Conservation (phyloP, 1,140 invertebrate species). For the Hycleus phaleratus region DNA sequence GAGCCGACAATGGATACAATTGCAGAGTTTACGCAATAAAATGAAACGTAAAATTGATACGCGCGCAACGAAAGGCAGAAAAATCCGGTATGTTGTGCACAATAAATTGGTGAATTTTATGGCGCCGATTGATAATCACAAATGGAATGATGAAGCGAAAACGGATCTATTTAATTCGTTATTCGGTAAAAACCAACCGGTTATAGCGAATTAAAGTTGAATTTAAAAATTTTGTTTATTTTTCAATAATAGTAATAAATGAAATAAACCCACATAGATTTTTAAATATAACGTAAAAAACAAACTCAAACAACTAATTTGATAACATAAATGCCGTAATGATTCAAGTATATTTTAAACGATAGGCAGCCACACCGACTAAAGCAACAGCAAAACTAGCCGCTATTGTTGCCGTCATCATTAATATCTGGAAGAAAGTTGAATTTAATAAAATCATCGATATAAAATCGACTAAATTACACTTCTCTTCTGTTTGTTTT, state of each 20-base stretch:
- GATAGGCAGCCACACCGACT: constrained; percentile 51
- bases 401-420: constrained; percentile 48
- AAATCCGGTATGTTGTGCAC: constrained; percentile 84
- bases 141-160: constrained; percentile 72
- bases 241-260: too few relatives aligned
- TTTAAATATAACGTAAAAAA: too few relatives aligned
- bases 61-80: constrained; percentile 85
- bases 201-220: too few relatives aligned
- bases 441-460: background rate
- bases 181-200: constrained; percentile 51
- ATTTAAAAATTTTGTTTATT: too few relatives aligned
- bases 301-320: too few relatives aligned
- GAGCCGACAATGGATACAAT: constrained; percentile 77
- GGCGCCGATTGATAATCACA: constrained; percentile 64
- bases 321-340: too few relatives aligned
- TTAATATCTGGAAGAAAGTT: constrained; percentile 42
- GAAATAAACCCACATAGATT: too few relatives aligned
- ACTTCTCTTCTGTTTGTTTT: background rate
- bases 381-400: constrained; percentile 51
- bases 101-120: constrained; percentile 90
- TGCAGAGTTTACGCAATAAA: constrained; percentile 84
- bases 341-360: constrained; percentile 42
- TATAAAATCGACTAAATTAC: constrained; percentile 12
- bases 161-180: constrained; percentile 76
- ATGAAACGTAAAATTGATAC: constrained; percentile 88